Percentiles rank a stretch among this genome's conserved stretches.
phyloP scores from a whole-genome alignment of 1,140 invertebrate species.

The Orchestia grillus region DNA sequence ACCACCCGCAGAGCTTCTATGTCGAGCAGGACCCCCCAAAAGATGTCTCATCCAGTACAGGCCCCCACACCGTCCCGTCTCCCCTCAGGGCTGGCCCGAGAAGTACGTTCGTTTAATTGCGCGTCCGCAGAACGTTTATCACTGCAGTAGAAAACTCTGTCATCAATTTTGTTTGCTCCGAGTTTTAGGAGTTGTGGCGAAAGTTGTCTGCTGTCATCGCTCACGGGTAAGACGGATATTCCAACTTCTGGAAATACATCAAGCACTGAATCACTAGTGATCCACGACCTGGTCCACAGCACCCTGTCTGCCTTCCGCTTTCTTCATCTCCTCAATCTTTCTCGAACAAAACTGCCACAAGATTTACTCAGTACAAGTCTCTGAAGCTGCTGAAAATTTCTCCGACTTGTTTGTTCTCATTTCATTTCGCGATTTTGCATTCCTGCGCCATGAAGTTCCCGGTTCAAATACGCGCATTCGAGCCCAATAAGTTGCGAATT shows the following conservation, averaged over 20 bases:
- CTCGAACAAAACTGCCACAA: background rate
- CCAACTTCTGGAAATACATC: slow-evolving; percentile 39
- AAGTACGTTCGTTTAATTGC: background rate
- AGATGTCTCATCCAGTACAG: too few relatives aligned
- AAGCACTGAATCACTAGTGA: slow-evolving; percentile 21
- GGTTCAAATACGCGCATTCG: background rate
- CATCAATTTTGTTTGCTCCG: slow-evolving; percentile 25
- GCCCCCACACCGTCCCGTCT: too few relatives aligned
- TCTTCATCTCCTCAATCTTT: background rate
- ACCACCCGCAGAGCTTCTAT: too few relatives aligned
- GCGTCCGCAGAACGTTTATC: background rate
- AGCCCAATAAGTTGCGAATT: background rate
- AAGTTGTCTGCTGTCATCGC: slow-evolving; percentile 19
- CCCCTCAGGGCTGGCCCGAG: background rate
- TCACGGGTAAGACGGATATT: slow-evolving; percentile 37
- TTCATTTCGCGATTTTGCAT: background rate
- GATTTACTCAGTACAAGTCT: background rate
- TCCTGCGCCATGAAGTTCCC: background rate
- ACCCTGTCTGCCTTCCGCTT: background rate
- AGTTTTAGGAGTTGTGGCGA: slow-evolving; percentile 30
- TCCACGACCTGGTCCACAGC: background rate
- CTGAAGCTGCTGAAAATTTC: background rate
- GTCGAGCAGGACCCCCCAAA: too few relatives aligned
- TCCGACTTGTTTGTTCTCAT: background rate
- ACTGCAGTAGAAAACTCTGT: background rate